Evolutionary conservation across 2,113 vertebrate species (phyloP), one percentile per base, ranked within the genome.

Genomic region (Nanger granti): DNA sequence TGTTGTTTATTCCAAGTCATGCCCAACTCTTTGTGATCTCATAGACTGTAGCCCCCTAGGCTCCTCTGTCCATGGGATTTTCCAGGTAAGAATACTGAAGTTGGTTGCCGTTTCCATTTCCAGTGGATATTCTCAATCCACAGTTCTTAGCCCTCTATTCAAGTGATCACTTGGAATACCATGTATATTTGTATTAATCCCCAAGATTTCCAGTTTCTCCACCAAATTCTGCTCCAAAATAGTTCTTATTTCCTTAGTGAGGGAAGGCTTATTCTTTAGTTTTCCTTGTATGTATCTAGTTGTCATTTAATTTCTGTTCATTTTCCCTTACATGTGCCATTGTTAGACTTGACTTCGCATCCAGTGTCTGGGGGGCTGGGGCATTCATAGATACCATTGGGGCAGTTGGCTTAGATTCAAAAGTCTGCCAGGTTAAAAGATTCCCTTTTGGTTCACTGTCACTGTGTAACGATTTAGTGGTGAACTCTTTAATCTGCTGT

Each of bases 181-280:
- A 0, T 26, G 73, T 41, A 44, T 69, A 69, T 37, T 99, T 76
- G 99, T 89, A 94, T 99, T 98, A 97, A 99, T 98, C 94, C 99
- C 99, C 34, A 99, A 97, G 86, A 93, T 98, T 98, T 99, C 99
- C 96, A 99, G 98, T 96, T 99, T 99, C 44, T 99, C 99, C 5
- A 98, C 79, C 47, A 99, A 95, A 28, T 97, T 97, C 97, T 99
- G 98, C 93, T 99, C 99, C 92, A 99, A 97, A 49, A 99, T 97
- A 1, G 95, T 98, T 84, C 99, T 98, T 59, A 99, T 98, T 87
- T 99, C 99, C 95, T 97, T 99, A 84, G 98, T 99, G 96, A 99
- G 97, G 96, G 98, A 98, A 34, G 99, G 98, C 97, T 99, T 98
- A 89, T 85, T 99, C 96, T 99, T 99, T 97, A 99, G 97, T 88